Evolutionary conservation across 35 echinoderm and acorn worm species (phyloP).

Genomic region (Amphiura filiformis): DNA sequence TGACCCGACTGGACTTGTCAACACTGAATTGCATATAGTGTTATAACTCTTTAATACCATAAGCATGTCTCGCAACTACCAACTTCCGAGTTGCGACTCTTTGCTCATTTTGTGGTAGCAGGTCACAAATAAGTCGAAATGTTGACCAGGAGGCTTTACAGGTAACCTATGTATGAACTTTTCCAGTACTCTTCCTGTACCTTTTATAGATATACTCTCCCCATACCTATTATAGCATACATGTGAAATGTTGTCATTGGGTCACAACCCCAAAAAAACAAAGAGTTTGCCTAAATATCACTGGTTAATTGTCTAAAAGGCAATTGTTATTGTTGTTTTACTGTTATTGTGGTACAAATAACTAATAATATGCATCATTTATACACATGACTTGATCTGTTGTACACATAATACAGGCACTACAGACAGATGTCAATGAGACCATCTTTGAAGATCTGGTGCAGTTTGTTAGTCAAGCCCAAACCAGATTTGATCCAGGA

Average conservation of each 20-base stretch:
- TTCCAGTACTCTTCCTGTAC: too few species aligned
- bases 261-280: neutral
- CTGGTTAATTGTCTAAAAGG: neutral
- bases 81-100: neutral
- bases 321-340: neutral
- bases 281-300: neutral
- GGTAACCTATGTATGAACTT: neutral
- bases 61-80: neutral
- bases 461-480: conserved; percentile 68
- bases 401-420: conserved; percentile 23
- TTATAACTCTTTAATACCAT: neutral
- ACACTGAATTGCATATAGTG: neutral
- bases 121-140: neutral
- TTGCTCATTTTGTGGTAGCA: neutral
- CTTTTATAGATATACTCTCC: too few species aligned
- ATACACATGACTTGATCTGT: neutral
- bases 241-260: neutral
- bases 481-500: conserved; percentile 19
- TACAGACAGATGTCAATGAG: conserved; percentile 72
- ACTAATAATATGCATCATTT: neutral
- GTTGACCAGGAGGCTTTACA: neutral
- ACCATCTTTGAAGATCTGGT: conserved; percentile 83
- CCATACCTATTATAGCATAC: neutral
- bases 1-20: too few species aligned
- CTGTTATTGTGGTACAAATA: neutral